phyloP scores from a whole-genome alignment of 2,113 vertebrate genomes.

The Copsychus sechellarum region DNA sequence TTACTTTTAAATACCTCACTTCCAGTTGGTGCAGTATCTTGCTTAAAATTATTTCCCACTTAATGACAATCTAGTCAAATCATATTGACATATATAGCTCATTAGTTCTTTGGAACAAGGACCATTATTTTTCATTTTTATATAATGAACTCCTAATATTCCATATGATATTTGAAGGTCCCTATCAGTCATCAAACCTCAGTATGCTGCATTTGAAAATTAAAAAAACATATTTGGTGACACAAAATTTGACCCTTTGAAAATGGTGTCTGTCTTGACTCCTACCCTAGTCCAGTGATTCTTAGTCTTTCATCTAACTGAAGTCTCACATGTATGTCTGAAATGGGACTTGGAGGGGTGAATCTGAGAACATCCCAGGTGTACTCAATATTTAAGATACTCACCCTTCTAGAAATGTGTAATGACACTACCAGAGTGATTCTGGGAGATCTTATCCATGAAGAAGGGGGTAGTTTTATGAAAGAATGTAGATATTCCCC shows the following conservation, averaged over 20 bases:
- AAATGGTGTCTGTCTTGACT: not conserved
- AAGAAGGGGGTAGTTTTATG: not conserved
- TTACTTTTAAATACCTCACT: not conserved
- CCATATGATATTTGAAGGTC: not conserved
- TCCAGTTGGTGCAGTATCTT: not conserved
- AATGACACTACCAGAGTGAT: rapidly evolving
- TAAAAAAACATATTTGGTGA: not conserved
- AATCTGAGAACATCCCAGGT: not conserved
- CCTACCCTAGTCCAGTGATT: not conserved
- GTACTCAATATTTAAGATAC: not conserved
- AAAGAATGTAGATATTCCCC: not conserved
- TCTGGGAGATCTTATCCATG: not conserved
- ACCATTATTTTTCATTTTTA: not conserved
- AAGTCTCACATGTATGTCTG: not conserved
- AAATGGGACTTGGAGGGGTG: not conserved
- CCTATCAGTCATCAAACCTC: not conserved
- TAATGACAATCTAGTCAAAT: not conserved
- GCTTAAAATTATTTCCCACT: not conserved
- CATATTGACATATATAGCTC: not conserved
- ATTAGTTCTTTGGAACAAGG: not conserved
- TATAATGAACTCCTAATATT: not conserved
- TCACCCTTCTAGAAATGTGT: not conserved
- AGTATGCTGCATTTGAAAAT: not conserved
- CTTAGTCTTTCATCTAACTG: not conserved
- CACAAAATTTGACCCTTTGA: not conserved